Conservation (phyloP, 2,888 invertebrate genomes). For the Andricus curvator region DNA sequence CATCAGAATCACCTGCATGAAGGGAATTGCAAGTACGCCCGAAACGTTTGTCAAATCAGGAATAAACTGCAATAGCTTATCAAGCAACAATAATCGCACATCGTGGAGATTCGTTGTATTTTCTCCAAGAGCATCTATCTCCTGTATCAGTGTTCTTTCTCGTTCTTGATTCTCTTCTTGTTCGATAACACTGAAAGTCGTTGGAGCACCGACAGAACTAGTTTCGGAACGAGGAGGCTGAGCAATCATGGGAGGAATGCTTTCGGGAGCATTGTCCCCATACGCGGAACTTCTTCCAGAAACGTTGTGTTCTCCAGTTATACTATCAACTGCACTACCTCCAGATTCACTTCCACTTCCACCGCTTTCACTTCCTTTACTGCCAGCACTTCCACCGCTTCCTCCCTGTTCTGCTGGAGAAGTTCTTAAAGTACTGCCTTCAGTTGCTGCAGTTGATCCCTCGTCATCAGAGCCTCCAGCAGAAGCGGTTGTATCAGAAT, state of each 20-base stretch:
- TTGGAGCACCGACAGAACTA: slow-evolving; percentile 80
- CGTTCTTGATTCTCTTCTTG: slow-evolving; percentile 67
- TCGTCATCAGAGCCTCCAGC: slow-evolving; percentile 96
- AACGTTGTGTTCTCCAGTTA: slow-evolving; percentile 90
- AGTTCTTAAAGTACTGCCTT: slow-evolving; percentile 93
- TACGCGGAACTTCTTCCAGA: slow-evolving; percentile 97
- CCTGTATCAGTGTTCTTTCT: slow-evolving; percentile 73
- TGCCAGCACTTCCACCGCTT: slow-evolving; percentile 79
- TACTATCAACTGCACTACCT: slow-evolving; percentile 94
- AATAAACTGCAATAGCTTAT: slow-evolving; percentile 88
- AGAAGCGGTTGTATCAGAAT: slow-evolving; percentile 91
- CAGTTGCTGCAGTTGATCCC: slow-evolving; percentile 96
- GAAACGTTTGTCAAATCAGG: slow-evolving; percentile 87
- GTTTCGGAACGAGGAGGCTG: slow-evolving; percentile 81
- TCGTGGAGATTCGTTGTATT: slow-evolving; percentile 82
- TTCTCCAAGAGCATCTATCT: slow-evolving; percentile 73
- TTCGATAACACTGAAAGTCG: slow-evolving; percentile 74
- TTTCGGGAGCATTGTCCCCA: slow-evolving; percentile 85
- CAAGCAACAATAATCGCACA: slow-evolving; percentile 85
- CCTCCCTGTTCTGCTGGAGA: slow-evolving; percentile 88
- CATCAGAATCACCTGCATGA: slow-evolving; percentile 95
- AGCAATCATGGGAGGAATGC: slow-evolving; percentile 69
- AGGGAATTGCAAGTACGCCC: slow-evolving; percentile 93
- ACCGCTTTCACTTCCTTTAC: slow-evolving; percentile 78
- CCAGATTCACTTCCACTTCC: slow-evolving; percentile 94